Evolutionary conservation across 2,797 vertebrate genomes (phyloP), one percentile per base, ranked within the genome.

Genomic region (Lagorchestes hirsutus): DNA sequence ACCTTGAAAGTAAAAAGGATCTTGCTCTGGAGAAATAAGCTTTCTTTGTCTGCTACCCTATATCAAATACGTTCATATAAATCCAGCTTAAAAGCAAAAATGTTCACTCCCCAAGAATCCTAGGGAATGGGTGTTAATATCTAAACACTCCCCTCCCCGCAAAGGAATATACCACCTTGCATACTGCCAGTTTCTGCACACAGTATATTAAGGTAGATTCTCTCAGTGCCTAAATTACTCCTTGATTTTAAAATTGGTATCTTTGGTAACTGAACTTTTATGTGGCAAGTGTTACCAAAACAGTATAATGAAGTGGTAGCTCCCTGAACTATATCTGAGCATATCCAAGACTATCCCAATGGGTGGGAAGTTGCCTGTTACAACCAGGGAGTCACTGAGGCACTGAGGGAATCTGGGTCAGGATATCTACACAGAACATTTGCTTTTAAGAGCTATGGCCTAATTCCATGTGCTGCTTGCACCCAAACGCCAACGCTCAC

Each of bases 401-500:
- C 90, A 91, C 90, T 91, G 90, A 55, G 29, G 29, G 31, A 55
- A 55, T 91, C 90, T 22, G 34, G n/a, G 52, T 93, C 40, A 94
- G 1, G 67, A 56, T 54, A 95, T 52, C 14, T 87, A 94, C 55
- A 58, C 34, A 34, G 91, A 87, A 59, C 82, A 95, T 67, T 50
- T 94, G 95, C 95, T 97, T 93, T 82, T 56, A 96, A 90, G 29
- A 14, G 93, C 24, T 93, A 91, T 29, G 92, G 54, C 46, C 55
- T 96, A 93, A 94, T 95, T 22, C 94, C 50, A 94, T 54, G 92
- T 57, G 94, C 0, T 95, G 82, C 96, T 94, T 97, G 18, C 96
- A 97, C 97, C 97, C 96, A 98, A 98, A 98, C 97, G 97, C 97
- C 97, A 98, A 98, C 97, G 98, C 99, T 99, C 98, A 99, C 99